A percentile compares a stretch with the other conserved stretches of the same genome.
Evolutionary conservation across 1,140 invertebrate species (phyloP).

Genomic region (Drosophila saltans): DNA sequence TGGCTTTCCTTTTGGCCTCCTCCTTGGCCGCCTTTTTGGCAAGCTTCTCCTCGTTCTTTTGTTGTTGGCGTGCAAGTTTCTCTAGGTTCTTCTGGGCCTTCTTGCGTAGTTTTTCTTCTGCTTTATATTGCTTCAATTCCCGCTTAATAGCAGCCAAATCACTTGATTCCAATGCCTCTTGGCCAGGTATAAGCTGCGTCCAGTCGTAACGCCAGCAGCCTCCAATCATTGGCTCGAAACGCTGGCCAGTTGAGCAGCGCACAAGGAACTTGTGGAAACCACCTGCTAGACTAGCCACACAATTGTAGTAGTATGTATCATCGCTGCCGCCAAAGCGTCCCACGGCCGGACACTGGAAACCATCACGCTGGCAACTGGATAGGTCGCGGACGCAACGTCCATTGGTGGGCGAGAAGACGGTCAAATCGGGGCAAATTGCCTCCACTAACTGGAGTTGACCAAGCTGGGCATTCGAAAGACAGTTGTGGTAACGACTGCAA

Average conservation of each 20-base stretch:
- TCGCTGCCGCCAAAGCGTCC: constrained; percentile 58
- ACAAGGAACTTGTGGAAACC: constrained; percentile 70
- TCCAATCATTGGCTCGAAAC: constrained; percentile 43
- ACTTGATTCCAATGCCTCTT: constrained; percentile 45
- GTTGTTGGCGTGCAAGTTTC: constrained; percentile 66
- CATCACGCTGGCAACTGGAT: constrained; percentile 49
- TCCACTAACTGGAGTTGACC: constrained; percentile 35
- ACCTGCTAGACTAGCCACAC: constrained; percentile 43
- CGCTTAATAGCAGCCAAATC: constrained; percentile 69
- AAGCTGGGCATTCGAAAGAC: constrained; percentile 32
- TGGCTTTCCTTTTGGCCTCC: constrained; percentile 64
- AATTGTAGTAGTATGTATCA: constrained; percentile 65
- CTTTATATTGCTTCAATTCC: constrained; percentile 67
- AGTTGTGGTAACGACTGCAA: constrained; percentile 63
- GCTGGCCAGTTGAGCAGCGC: constrained; percentile 56
- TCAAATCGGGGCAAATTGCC: constrained; percentile 39
- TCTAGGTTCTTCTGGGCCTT: constrained; percentile 63
- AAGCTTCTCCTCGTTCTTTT: constrained; percentile 65
- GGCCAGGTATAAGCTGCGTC: constrained; percentile 52
- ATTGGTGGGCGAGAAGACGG: constrained; percentile 50
- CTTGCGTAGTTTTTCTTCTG: constrained; percentile 59
- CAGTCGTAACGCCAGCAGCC: constrained; percentile 72
- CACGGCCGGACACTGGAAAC: constrained; percentile 40
- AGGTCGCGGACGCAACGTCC: constrained; percentile 62
- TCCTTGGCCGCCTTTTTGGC: constrained; percentile 73